Evolutionary conservation across 1,140 invertebrate genomes (phyloP).

Genomic region (Samia ricini): DNA sequence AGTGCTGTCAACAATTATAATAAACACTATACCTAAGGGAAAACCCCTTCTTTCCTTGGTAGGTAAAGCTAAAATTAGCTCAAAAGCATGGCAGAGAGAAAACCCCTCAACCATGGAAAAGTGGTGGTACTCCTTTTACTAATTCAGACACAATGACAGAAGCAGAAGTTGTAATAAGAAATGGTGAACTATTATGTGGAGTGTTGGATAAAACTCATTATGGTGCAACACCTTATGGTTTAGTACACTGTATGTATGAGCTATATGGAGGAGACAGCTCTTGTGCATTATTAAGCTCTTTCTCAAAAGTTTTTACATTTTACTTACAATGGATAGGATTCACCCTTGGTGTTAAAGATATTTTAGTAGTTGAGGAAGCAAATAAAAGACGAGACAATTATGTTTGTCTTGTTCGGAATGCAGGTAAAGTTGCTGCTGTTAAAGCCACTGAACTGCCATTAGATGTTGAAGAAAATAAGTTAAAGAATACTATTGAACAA

Average conservation of each 20-base stretch:
- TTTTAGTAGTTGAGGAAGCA: slow-evolving; percentile 87
- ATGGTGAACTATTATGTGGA: slow-evolving; percentile 93
- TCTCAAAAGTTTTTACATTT: slow-evolving; percentile 94
- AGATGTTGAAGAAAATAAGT: slow-evolving; percentile 75
- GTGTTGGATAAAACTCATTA: slow-evolving; percentile 99
- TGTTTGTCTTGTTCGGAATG: slow-evolving; percentile 82
- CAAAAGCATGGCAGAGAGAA: slow-evolving; percentile 85
- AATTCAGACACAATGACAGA: slow-evolving; percentile 88
- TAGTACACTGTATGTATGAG: slow-evolving; percentile 96
- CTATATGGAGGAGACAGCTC: slow-evolving; percentile 94
- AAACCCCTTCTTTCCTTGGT: slow-evolving; percentile 86
- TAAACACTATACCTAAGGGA: slow-evolving; percentile 90
- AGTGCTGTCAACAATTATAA: slow-evolving; percentile 91
- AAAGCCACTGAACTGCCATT: slow-evolving; percentile 84
- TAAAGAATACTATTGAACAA: slow-evolving; percentile 84
- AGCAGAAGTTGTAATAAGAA: slow-evolving; percentile 92
- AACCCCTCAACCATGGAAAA: slow-evolving; percentile 78
- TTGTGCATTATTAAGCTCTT: slow-evolving; percentile 89
- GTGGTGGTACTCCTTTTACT: slow-evolving; percentile 79
- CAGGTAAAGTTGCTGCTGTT: slow-evolving; percentile 83
- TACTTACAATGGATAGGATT: slow-evolving; percentile 96
- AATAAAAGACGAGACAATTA: slow-evolving; percentile 85
- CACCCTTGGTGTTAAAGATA: slow-evolving; percentile 96
- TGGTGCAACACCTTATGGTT: slow-evolving; percentile 95
- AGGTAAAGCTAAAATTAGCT: slow-evolving; percentile 90